A percentile compares a stretch with the other conserved stretches of the same genome.
phyloP scores from a whole-genome alignment of 2,797 vertebrate species.

The Anguilla obscura region DNA sequence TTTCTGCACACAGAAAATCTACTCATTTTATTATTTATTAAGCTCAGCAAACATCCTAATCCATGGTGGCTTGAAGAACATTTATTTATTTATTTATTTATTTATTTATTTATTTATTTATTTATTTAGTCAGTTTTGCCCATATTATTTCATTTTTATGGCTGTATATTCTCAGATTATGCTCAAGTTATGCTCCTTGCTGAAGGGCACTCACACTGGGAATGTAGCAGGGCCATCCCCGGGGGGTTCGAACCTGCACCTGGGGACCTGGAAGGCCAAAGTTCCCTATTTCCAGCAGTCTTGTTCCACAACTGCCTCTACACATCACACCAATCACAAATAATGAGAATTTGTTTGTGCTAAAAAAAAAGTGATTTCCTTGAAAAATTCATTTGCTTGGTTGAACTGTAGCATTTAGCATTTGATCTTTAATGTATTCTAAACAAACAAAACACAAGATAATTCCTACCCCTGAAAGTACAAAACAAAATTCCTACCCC shows the following conservation, averaged over 20 bases:
- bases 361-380: neutral
- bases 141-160: neutral
- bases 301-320: neutral
- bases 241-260: neutral
- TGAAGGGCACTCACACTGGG: neutral
- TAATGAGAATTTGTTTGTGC: neutral
- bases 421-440: neutral
- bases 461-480: neutral
- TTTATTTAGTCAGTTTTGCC: neutral
- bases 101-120: neutral
- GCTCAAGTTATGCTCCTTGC: neutral
- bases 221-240: neutral
- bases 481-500: neutral
- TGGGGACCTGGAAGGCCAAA: neutral
- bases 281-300: neutral
- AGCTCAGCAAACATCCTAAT: neutral
- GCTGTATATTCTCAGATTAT: neutral
- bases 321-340: neutral
- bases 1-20: neutral
- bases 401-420: neutral
- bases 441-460: neutral
- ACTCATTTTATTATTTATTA: neutral
- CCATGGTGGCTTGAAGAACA: neutral
- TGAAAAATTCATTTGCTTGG: neutral
- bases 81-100: neutral